Evolutionary conservation across 2,113 vertebrate genomes (phyloP).

Genomic region (Cryptotis parvus): DNA sequence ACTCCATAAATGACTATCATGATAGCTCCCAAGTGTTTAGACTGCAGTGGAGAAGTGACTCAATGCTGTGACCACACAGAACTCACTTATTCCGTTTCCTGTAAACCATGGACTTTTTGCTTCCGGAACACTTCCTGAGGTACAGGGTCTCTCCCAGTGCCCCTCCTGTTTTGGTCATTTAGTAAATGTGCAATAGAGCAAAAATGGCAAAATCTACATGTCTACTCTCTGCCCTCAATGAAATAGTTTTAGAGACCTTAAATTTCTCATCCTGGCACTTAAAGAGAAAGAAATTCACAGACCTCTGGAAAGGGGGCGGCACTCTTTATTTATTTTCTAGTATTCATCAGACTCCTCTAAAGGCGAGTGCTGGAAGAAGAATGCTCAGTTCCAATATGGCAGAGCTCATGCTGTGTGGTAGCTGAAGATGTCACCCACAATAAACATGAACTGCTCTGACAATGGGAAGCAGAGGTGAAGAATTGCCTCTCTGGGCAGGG

Average conservation of each 20-base stretch:
- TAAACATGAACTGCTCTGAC: conserved; percentile 85
- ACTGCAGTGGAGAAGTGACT: background rate
- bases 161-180: conserved; percentile 70
- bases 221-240: conserved; percentile 63
- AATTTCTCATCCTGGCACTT: conserved; percentile 70
- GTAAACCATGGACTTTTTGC: conserved; percentile 38
- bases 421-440: conserved; percentile 85
- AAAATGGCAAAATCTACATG: conserved; percentile 60
- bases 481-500: conserved; percentile 78
- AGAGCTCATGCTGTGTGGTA: conserved; percentile 74
- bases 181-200: conserved; percentile 67
- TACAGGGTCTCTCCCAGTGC: background rate
- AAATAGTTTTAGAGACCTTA: conserved; percentile 70
- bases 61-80: background rate
- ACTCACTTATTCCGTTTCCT: background rate
- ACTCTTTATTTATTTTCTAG: conserved; percentile 82
- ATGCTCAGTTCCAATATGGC: conserved; percentile 72
- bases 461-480: conserved; percentile 82
- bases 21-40: conserved; percentile 19
- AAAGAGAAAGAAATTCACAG: conserved; percentile 80
- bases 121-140: conserved; percentile 27
- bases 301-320: conserved; percentile 66
- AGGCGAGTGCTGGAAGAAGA: conserved; percentile 73
- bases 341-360: conserved; percentile 81
- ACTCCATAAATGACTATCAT: conserved; percentile 63